phyloP scores from a whole-genome alignment of 2,113 vertebrate species.

The Crotophaga sulcirostris region DNA sequence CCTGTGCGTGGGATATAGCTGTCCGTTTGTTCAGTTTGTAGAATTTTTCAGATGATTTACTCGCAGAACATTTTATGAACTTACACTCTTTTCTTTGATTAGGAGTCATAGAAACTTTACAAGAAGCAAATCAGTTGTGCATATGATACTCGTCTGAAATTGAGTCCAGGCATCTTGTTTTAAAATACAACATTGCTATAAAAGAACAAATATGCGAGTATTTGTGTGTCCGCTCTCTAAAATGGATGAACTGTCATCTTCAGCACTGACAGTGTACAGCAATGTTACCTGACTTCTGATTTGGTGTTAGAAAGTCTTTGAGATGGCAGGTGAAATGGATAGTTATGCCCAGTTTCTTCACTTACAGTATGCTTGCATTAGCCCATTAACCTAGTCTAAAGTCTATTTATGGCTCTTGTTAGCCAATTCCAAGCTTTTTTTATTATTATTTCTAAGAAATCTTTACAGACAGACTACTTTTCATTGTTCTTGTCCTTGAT shows the following conservation, averaged over 20 bases:
- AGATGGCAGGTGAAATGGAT: background rate
- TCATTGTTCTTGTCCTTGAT: background rate
- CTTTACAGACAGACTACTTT: background rate
- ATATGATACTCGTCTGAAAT: background rate
- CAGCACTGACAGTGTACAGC: background rate
- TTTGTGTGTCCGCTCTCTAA: background rate
- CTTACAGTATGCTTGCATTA: background rate
- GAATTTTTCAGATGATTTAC: background rate
- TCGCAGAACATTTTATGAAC: background rate
- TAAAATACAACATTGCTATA: background rate
- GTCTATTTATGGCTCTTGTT: background rate
- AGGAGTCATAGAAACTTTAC: background rate
- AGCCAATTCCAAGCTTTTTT: background rate
- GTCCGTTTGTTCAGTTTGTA: background rate
- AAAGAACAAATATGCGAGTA: background rate
- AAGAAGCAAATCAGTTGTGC: background rate
- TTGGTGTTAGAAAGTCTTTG: background rate
- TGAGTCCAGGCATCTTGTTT: background rate
- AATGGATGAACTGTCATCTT: background rate
- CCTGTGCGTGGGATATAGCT: background rate
- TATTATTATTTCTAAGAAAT: background rate
- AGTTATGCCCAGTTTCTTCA: background rate
- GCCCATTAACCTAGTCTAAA: background rate
- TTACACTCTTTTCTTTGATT: background rate
- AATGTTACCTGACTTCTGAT: background rate